phyloP scores from a whole-genome alignment of 2,797 vertebrate genomes.

The Anomalospiza imberbis region DNA sequence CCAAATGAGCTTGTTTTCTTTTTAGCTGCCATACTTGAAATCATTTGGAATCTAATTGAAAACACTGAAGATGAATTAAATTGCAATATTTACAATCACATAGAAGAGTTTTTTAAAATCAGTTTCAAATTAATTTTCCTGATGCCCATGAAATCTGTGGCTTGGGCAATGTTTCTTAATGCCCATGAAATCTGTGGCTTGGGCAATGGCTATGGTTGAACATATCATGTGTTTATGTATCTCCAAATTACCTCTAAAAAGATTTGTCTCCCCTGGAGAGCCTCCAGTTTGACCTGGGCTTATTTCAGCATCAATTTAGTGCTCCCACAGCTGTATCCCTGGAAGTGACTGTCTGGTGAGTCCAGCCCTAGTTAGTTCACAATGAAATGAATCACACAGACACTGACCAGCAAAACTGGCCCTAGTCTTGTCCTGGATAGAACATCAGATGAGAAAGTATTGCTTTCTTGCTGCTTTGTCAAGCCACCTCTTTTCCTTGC shows the following conservation, averaged over 20 bases:
- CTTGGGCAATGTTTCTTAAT: not conserved
- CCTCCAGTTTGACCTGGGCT: not conserved
- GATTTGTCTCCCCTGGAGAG: not conserved
- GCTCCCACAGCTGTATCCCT: not conserved
- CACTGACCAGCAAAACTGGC: not conserved
- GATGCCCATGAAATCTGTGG: rapidly evolving
- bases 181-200: rapidly evolving
- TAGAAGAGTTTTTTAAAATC: not conserved
- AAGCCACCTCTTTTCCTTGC: not conserved
- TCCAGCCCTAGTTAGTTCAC: not conserved
- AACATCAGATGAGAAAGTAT: rapidly evolving
- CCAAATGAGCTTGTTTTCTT: not conserved
- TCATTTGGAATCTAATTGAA: not conserved
- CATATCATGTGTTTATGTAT: not conserved
- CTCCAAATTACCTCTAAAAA: not conserved
- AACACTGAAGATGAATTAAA: not conserved
- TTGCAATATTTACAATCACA: not conserved
- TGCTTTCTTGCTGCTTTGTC: not conserved
- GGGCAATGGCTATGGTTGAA: not conserved
- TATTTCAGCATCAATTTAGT: not conserved
- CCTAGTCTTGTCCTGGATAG: not conserved
- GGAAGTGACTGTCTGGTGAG: not conserved
- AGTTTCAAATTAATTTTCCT: not conserved
- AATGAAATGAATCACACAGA: not conserved
- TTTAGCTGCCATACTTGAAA: not conserved